Percentiles rank a stretch among this genome's conserved stretches.
Evolutionary conservation across 2,797 vertebrate species (phyloP).

Genomic region (Brachyalestes nurse): DNA sequence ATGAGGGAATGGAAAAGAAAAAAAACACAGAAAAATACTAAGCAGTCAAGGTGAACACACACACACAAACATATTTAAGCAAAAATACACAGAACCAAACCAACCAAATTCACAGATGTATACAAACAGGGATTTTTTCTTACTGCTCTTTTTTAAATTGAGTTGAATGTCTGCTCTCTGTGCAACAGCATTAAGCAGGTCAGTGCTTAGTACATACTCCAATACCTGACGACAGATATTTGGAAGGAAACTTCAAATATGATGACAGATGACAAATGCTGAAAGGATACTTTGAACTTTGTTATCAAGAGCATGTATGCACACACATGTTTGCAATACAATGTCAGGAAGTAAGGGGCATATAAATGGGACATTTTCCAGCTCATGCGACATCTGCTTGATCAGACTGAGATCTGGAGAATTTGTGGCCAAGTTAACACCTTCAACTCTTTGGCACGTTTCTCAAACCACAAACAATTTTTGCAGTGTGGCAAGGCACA

Average conservation of each 20-base stretch:
- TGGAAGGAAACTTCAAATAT: slow-evolving; percentile 1
- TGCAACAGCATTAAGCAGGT: not conserved
- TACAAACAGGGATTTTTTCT: not conserved
- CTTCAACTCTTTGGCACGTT: too few species aligned
- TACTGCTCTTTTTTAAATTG: not conserved
- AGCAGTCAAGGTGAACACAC: not conserved
- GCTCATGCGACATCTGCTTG: too few species aligned
- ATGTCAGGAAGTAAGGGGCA: not conserved
- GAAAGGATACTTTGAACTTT: too few species aligned
- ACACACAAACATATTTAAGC: not conserved
- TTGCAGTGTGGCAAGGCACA: too few species aligned
- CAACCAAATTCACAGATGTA: not conserved
- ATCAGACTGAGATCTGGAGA: too few species aligned
- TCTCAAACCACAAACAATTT: too few species aligned
- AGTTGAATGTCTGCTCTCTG: not conserved
- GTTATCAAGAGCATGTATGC: too few species aligned
- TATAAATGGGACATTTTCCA: not conserved
- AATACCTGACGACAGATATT: slow-evolving; percentile 10
- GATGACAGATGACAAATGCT: not conserved
- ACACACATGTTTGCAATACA: slow-evolving; percentile 7
- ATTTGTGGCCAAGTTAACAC: too few species aligned
- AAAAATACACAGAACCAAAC: too few species aligned
- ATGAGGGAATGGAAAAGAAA: not conserved
- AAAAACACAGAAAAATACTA: not conserved
- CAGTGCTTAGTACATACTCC: not conserved